phyloP scores from a whole-genome alignment of 2,113 vertebrate species.

The Sturnira hondurensis region DNA sequence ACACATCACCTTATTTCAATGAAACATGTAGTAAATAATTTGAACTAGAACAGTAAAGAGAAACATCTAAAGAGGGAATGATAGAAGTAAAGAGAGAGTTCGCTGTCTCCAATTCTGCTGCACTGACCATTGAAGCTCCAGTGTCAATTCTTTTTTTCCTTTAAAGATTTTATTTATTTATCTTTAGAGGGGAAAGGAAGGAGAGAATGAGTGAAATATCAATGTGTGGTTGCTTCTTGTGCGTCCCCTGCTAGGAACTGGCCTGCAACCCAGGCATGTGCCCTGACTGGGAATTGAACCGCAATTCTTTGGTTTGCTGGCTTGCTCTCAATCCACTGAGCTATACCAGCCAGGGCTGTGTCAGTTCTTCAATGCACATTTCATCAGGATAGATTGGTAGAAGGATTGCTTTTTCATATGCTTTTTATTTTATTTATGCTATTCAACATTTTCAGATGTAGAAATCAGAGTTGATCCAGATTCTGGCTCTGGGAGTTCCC shows the following conservation, averaged over 20 bases:
- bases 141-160: too few relatives aligned
- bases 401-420: background rate
- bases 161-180: too few relatives aligned
- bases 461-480: background rate
- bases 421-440: background rate
- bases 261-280: too few relatives aligned
- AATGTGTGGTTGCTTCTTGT: too few relatives aligned
- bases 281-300: too few relatives aligned
- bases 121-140: background rate
- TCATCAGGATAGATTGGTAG: background rate
- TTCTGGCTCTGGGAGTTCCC: background rate
- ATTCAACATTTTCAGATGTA: background rate
- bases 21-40: background rate
- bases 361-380: background rate
- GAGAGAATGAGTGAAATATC: too few relatives aligned
- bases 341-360: too few relatives aligned
- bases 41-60: background rate
- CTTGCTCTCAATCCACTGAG: too few relatives aligned
- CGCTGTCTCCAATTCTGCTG: background rate
- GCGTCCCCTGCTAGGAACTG: too few relatives aligned
- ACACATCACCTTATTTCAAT: background rate
- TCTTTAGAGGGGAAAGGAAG: too few relatives aligned
- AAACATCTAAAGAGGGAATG: background rate
- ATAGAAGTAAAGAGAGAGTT: background rate
- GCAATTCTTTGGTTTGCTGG: too few relatives aligned